These are phyloP conservation scores for Siniperca chuatsi DNA, from an alignment of 2,113 vertebrate genomes.

Conservation along the genomic window DNA sequence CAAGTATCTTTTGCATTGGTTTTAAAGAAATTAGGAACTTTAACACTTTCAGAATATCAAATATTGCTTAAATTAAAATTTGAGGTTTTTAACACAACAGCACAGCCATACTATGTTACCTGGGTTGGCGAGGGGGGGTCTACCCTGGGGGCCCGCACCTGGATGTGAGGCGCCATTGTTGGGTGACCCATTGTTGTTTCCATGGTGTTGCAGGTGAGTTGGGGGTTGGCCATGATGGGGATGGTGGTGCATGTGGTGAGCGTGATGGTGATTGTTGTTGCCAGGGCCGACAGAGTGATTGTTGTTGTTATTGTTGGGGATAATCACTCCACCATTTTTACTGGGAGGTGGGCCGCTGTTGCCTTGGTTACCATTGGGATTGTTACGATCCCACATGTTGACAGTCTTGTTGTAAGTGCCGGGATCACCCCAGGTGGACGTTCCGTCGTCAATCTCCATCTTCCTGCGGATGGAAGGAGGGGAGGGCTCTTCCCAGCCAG, in stretches of 20 bases:
- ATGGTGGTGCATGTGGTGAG: constrained; percentile 79
- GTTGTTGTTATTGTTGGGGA: constrained; percentile 77
- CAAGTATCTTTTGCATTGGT: neutral
- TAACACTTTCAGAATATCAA: neutral
- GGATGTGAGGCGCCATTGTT: constrained; percentile 88
- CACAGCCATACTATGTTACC: constrained; percentile 66
- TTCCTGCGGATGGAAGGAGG: constrained; percentile 96
- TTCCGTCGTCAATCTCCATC: constrained; percentile 99
- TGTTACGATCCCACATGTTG: constrained; percentile 99
- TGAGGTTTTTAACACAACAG: neutral
- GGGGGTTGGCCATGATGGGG: constrained; percentile 83
- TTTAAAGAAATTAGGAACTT: neutral
- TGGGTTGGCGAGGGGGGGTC: constrained; percentile 92
- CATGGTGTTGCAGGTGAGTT: constrained; percentile 84
- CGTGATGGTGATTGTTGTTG: constrained; percentile 81
- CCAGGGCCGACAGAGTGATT: constrained; percentile 68
- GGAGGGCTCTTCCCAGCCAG: constrained; percentile 97
- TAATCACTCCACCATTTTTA: constrained; percentile 79
- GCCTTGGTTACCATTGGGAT: constrained; percentile 86
- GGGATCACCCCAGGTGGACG: constrained; percentile 98
- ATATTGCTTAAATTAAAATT: neutral
- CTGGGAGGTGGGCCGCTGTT: constrained; percentile 90
- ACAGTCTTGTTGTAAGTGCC: constrained; percentile 91
- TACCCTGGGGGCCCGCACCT: constrained; percentile 87
- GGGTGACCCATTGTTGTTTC: constrained; percentile 86